A percentile compares a stretch with the other conserved stretches of the same genome.
Conservation (phyloP, 2,888 invertebrate genomes). For the Apodemia mormo region DNA sequence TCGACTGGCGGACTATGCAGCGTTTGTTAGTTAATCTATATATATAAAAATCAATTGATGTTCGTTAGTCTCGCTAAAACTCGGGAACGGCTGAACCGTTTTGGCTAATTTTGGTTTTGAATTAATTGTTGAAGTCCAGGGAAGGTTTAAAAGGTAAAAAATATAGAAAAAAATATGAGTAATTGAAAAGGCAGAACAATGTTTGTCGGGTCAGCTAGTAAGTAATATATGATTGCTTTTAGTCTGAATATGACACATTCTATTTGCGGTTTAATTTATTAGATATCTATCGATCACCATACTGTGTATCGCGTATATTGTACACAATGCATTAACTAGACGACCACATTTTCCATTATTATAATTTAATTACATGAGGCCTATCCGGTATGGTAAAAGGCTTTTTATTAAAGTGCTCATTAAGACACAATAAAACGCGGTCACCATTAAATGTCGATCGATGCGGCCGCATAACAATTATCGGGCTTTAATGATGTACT, state of each 20-base stretch:
- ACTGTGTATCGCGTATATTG: background rate
- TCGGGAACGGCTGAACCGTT: too few species aligned
- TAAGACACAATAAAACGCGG: slow-evolving; percentile 54
- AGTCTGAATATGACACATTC: background rate
- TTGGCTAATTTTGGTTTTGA: too few species aligned
- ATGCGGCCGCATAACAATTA: slow-evolving; percentile 46
- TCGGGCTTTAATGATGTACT: slow-evolving; percentile 53
- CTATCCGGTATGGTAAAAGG: slow-evolving; percentile 6
- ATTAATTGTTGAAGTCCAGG: too few species aligned
- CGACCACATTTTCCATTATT: slow-evolving; percentile 19
- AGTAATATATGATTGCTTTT: background rate
- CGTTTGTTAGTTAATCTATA: too few species aligned
- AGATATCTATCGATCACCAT: background rate
- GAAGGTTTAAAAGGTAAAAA: too few species aligned
- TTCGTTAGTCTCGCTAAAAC: too few species aligned
- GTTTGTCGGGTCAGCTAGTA: too few species aligned
- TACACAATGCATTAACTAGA: background rate
- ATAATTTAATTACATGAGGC: slow-evolving; percentile 23
- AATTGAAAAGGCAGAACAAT: too few species aligned
- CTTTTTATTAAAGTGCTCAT: slow-evolving; percentile 62
- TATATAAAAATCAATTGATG: too few species aligned
- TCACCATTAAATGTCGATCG: slow-evolving; percentile 48
- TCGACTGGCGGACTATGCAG: too few species aligned
- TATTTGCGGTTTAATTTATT: background rate
- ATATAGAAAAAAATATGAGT: too few species aligned